A percentile compares a stretch with the other conserved stretches of the same genome.
These are phyloP conservation scores for Chrysotoxum bicinctum DNA, from an alignment of 2,888 invertebrate species.

Conservation along the genomic window DNA sequence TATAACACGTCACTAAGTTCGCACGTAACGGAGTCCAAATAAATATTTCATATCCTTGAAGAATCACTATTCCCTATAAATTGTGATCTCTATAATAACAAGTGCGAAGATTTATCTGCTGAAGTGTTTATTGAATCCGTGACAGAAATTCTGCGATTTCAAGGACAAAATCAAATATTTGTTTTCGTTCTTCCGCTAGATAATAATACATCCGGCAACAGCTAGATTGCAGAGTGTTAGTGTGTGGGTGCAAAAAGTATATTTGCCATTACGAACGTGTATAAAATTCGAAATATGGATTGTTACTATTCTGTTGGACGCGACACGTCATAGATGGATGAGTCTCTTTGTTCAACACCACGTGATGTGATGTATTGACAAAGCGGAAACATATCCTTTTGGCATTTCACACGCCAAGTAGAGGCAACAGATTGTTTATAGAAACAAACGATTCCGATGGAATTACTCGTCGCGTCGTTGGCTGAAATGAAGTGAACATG, in stretches of 20 bases:
- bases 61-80: conserved; percentile 37
- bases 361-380: conserved; percentile 35
- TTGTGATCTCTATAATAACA: conserved; percentile 35
- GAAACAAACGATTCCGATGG: background rate
- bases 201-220: background rate
- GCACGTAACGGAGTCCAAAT: conserved; percentile 54
- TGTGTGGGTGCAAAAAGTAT: conserved; percentile 43
- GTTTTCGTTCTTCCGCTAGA: conserved; percentile 9
- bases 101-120: conserved; percentile 73
- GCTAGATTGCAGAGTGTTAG: background rate
- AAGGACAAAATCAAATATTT: conserved; percentile 72
- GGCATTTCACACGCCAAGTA: conserved; percentile 44
- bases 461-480: background rate
- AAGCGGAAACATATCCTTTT: conserved; percentile 38
- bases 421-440: conserved; percentile 69
- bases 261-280: conserved; percentile 53
- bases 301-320: conserved; percentile 36
- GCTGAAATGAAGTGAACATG: conserved; percentile 26
- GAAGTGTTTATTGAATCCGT: conserved; percentile 82
- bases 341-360: conserved; percentile 62
- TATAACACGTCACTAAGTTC: conserved; percentile 8
- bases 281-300: conserved; percentile 67
- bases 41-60: conserved; percentile 48
- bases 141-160: conserved; percentile 77
- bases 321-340: conserved; percentile 54